Evolutionary conservation across 2,113 vertebrate species (phyloP).

Genomic region (Malurus cyaneus): DNA sequence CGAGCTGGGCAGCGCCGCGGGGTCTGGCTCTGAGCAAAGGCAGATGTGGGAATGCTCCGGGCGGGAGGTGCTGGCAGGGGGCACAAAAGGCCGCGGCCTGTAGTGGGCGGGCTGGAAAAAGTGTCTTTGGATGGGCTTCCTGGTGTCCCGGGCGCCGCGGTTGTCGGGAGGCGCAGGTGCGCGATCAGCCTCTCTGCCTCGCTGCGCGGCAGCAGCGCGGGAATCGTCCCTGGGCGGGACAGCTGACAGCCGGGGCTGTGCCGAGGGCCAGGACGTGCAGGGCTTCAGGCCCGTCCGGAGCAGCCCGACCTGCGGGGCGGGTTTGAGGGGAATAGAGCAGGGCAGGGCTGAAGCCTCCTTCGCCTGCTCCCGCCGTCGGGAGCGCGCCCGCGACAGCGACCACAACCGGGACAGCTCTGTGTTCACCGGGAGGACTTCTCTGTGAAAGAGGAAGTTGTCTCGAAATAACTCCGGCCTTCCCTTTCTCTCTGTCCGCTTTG

Average conservation of each 20-base stretch:
- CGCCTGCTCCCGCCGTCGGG: accelerated
- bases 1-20: neutral
- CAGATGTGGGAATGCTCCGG: neutral
- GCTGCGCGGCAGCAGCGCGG: neutral
- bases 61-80: neutral
- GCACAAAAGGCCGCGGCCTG: neutral
- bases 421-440: neutral
- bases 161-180: neutral
- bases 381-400: accelerated
- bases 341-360: neutral
- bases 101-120: neutral
- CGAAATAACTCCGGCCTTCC: constrained; percentile 37
- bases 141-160: constrained; percentile 18
- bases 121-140: neutral
- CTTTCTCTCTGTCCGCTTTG: neutral
- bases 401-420: neutral
- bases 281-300: neutral
- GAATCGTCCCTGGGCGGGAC: accelerated
- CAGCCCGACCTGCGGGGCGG: neutral
- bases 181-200: neutral
- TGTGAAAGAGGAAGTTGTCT: constrained; percentile 25
- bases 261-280: neutral
- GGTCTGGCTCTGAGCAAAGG: constrained; percentile 1
- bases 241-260: accelerated
- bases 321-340: neutral